Evolutionary conservation across 2,888 invertebrate species (phyloP).

Genomic region (Orchesellides sinensis): DNA sequence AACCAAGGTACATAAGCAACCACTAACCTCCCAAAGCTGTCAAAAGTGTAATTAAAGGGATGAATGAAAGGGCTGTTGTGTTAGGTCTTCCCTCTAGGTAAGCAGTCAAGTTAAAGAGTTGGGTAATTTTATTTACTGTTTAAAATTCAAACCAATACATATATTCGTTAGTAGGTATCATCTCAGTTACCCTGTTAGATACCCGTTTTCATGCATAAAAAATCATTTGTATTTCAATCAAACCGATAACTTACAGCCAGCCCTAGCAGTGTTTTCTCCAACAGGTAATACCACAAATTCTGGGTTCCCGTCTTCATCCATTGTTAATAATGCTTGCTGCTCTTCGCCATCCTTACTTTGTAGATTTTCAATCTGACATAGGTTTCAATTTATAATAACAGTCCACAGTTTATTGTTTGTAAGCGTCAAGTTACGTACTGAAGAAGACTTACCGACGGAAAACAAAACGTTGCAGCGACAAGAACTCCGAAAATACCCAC

Average conservation of each 20-base stretch:
- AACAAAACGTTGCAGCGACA: conserved; percentile 14
- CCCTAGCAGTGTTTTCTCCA: not conserved
- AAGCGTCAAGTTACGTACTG: not conserved
- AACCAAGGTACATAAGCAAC: not conserved
- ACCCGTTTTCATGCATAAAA: not conserved
- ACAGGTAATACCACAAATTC: conserved; percentile 34
- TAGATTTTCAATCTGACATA: not conserved
- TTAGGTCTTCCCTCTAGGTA: conserved; percentile 23
- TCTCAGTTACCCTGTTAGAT: too few species aligned
- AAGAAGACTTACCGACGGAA: conserved; percentile 36
- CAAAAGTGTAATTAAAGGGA: conserved; percentile 48
- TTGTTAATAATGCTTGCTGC: conserved; percentile 4
- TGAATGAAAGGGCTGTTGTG: conserved; percentile 13
- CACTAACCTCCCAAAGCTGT: not conserved
- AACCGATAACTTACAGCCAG: not conserved
- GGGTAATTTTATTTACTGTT: not conserved
- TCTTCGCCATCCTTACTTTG: not conserved
- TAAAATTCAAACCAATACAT: not conserved
- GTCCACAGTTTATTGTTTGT: not conserved
- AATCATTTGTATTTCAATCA: not conserved
- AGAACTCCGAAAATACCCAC: conserved; percentile 9
- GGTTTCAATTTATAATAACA: not conserved
- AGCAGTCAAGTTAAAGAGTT: conserved; percentile 23
- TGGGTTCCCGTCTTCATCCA: conserved; percentile 27
- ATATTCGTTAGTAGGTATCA: not conserved